Conservation (phyloP, 2,797 vertebrate species). For the Myripristis murdjan region DNA sequence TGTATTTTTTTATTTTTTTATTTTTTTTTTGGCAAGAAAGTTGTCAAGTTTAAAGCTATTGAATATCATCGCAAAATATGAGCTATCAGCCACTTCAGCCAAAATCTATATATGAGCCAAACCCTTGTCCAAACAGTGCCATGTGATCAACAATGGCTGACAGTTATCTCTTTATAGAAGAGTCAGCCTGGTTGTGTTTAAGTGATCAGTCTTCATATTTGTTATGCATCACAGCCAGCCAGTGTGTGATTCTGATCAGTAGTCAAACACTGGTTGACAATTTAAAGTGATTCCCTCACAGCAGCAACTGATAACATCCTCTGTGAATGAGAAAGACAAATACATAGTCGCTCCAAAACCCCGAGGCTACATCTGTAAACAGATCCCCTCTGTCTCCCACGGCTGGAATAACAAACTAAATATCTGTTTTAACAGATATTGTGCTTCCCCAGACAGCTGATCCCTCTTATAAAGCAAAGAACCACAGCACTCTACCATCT, state of each 20-base stretch:
- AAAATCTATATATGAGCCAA: too few species aligned
- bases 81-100: too few species aligned
- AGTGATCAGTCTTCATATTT: slow-evolving; percentile 27
- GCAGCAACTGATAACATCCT: slow-evolving; percentile 72
- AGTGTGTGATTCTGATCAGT: slow-evolving; percentile 51
- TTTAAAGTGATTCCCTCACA: slow-evolving; percentile 49
- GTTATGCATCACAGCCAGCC: slow-evolving; percentile 18
- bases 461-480: slow-evolving; percentile 25
- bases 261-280: slow-evolving; percentile 21
- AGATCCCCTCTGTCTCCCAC: slow-evolving; percentile 66
- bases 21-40: too few species aligned
- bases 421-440: slow-evolving; percentile 76
- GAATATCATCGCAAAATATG: too few species aligned
- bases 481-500: neutral
- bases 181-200: slow-evolving; percentile 22
- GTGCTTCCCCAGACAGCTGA: slow-evolving; percentile 60
- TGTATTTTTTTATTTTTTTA: too few species aligned
- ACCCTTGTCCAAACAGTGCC: too few species aligned
- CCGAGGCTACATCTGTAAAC: slow-evolving; percentile 71
- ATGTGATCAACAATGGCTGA: neutral
- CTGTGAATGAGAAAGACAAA: slow-evolving; percentile 78
- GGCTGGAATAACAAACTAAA: slow-evolving; percentile 75
- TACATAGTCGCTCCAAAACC: slow-evolving; percentile 70
- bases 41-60: too few species aligned
- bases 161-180: slow-evolving; percentile 11